phyloP scores from a whole-genome alignment of 2,888 invertebrate genomes.

The Nysson spinosus region DNA sequence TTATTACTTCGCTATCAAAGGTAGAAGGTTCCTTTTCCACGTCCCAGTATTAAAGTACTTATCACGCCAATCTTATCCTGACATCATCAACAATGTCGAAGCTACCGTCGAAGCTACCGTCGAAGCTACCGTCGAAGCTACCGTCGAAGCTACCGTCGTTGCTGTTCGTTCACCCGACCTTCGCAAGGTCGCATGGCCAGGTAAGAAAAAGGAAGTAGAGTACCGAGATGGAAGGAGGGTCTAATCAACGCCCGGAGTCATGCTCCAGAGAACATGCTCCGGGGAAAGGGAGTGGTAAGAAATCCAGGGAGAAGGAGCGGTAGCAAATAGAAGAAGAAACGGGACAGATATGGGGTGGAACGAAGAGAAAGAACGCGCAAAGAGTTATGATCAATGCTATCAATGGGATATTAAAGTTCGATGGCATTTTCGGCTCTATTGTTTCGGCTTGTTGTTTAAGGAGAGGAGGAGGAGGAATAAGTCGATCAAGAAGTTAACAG shows the following conservation, averaged over 20 bases:
- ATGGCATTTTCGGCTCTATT: slow-evolving; percentile 22
- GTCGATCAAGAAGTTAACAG: slow-evolving; percentile 20
- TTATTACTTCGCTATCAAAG: too few relatives aligned
- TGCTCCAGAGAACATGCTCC: slow-evolving; percentile 70
- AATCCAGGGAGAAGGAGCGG: slow-evolving; percentile 46
- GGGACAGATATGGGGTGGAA: slow-evolving; percentile 13
- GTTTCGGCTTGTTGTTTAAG: background rate
- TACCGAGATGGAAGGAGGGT: slow-evolving; percentile 55
- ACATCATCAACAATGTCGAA: slow-evolving; percentile 25
- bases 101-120: slow-evolving; percentile 20
- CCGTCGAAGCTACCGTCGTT: slow-evolving; percentile 32
- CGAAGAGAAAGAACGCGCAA: slow-evolving; percentile 46
- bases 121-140: too few relatives aligned
- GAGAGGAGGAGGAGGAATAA: slow-evolving; percentile 25
- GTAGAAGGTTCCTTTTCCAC: slow-evolving; percentile 21
- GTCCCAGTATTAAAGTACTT: background rate
- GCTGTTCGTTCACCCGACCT: slow-evolving; percentile 77
- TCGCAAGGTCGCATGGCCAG: slow-evolving; percentile 74
- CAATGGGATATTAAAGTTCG: slow-evolving; percentile 14
- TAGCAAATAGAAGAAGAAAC: slow-evolving; percentile 34
- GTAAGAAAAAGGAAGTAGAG: slow-evolving; percentile 59
- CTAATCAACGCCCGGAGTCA: slow-evolving; percentile 77
- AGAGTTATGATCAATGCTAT: slow-evolving; percentile 21
- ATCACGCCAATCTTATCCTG: background rate
- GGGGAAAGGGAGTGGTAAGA: slow-evolving; percentile 14